Conservation (phyloP, 1,140 invertebrate species). For the Mamestra configurata region DNA sequence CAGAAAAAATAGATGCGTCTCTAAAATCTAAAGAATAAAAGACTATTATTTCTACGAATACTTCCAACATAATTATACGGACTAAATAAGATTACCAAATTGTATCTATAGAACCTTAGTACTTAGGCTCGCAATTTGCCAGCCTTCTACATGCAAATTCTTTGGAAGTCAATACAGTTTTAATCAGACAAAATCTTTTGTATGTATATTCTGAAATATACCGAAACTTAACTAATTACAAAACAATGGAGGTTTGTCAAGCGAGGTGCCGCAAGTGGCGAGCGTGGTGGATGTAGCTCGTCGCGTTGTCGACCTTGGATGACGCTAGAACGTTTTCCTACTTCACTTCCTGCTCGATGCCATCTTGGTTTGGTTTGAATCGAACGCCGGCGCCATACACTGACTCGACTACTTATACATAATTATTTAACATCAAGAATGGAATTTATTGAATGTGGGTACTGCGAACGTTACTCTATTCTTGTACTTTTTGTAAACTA, state of each 20-base stretch:
- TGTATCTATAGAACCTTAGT: not conserved
- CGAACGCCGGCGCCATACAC: slow-evolving; percentile 55
- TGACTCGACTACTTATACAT: not conserved
- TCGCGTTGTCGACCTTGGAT: slow-evolving; percentile 77
- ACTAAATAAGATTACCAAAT: not conserved
- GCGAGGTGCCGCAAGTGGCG: slow-evolving; percentile 61
- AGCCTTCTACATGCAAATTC: not conserved
- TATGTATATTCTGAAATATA: slow-evolving; percentile 34
- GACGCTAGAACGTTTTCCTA: slow-evolving; percentile 84
- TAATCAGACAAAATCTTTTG: slow-evolving; percentile 16
- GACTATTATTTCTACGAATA: not conserved
- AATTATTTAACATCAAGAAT: not conserved
- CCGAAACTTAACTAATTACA: slow-evolving; percentile 64
- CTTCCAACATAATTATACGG: not conserved
- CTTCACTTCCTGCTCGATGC: slow-evolving; percentile 83
- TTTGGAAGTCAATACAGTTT: slow-evolving; percentile 6
- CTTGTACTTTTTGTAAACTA: no score
- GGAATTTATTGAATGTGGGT: not conserved
- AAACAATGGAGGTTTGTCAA: slow-evolving; percentile 64
- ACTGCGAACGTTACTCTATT: no score
- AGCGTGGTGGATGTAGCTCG: slow-evolving; percentile 70
- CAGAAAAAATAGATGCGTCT: slow-evolving; percentile 61
- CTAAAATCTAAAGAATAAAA: not conserved
- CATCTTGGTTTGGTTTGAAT: slow-evolving; percentile 71
- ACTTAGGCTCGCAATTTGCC: not conserved